A percentile compares a stretch with the other conserved stretches of the same genome.
These are phyloP conservation scores for Okapia johnstoni DNA, from an alignment of 2,113 vertebrate species.

Conservation along the genomic window DNA sequence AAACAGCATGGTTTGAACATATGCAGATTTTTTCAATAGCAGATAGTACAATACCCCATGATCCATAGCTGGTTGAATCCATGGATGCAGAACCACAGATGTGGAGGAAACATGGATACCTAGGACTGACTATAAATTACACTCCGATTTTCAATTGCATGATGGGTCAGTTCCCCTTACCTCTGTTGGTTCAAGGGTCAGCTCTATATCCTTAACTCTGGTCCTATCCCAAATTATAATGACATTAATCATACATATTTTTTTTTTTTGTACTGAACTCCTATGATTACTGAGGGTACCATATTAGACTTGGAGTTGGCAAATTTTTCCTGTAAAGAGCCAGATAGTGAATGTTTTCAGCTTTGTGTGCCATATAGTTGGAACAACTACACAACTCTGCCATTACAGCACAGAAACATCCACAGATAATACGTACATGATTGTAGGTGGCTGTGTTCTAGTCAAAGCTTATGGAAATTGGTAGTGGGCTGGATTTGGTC, in stretches of 20 bases:
- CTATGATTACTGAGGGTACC: neutral
- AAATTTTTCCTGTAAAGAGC: neutral
- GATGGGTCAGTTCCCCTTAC: neutral
- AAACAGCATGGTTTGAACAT: neutral
- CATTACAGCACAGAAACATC: neutral
- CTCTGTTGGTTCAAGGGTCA: neutral
- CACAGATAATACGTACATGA: neutral
- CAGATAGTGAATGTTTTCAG: neutral
- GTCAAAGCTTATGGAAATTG: neutral
- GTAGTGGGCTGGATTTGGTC: neutral
- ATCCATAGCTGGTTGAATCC: neutral
- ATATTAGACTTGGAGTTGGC: neutral
- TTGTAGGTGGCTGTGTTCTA: neutral
- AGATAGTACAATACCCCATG: neutral
- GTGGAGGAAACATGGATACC: fast-evolving
- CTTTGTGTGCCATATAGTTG: neutral
- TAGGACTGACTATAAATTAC: neutral
- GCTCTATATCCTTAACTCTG: neutral
- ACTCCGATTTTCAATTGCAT: neutral
- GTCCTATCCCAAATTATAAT: neutral
- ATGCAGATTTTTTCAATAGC: neutral
- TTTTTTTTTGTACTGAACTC: neutral
- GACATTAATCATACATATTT: neutral
- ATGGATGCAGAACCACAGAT: neutral
- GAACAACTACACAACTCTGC: neutral